Evolutionary conservation across 2,113 vertebrate genomes (phyloP).

Genomic region (Leptocoma aspasia): DNA sequence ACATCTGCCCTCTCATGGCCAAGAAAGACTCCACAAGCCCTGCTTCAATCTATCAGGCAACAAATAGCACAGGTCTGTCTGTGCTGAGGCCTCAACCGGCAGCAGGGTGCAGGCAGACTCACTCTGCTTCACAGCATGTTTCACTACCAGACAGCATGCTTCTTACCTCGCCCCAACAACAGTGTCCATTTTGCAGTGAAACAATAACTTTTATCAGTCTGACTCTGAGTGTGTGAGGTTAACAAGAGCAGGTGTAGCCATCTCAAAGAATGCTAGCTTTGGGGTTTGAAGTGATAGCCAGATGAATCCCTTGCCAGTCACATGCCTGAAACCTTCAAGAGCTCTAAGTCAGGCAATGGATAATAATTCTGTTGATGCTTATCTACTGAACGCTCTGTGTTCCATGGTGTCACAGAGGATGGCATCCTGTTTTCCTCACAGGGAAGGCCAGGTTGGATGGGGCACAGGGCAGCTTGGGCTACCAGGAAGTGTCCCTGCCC

Average conservation of each 20-base stretch:
- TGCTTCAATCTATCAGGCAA: background rate
- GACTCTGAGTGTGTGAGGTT: background rate
- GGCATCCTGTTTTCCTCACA: accelerated
- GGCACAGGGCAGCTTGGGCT: background rate
- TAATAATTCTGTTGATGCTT: background rate
- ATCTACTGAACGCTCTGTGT: background rate
- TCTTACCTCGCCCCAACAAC: background rate
- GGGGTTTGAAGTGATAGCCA: background rate
- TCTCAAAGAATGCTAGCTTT: background rate
- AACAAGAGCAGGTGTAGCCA: background rate
- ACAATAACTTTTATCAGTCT: background rate
- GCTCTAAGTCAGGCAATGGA: background rate
- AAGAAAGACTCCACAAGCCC: background rate
- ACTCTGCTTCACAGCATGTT: background rate
- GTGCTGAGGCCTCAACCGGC: too few relatives aligned
- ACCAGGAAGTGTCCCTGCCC: background rate
- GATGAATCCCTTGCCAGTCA: background rate
- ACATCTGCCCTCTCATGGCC: background rate
- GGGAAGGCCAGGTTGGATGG: background rate
- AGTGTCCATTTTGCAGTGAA: background rate
- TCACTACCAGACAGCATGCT: background rate
- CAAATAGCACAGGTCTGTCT: accelerated
- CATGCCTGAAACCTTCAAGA: background rate
- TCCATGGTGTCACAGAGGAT: background rate
- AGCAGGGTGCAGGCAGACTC: background rate